Conservation (phyloP, 1,140 invertebrate genomes). For the Battus philenor region DNA sequence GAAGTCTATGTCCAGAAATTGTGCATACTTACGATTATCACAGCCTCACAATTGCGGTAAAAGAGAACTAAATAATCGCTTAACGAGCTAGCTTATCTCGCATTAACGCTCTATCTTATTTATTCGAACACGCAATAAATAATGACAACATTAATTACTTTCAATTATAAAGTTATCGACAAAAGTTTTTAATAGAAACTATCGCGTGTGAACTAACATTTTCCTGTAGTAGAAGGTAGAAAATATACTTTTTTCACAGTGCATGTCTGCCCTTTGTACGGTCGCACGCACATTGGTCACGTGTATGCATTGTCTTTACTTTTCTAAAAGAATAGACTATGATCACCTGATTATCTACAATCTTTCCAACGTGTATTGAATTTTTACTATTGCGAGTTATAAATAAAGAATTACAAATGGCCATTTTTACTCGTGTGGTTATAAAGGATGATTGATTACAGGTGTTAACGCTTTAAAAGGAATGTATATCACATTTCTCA, state of each 20-base stretch:
- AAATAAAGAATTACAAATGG: too few relatives aligned
- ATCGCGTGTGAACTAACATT: slow-evolving; percentile 59
- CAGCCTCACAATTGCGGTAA: too few relatives aligned
- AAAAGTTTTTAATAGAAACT: slow-evolving; percentile 66
- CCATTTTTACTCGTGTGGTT: too few relatives aligned
- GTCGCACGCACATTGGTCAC: slow-evolving; percentile 45
- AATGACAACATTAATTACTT: slow-evolving; percentile 48
- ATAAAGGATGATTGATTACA: too few relatives aligned
- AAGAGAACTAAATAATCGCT: too few relatives aligned
- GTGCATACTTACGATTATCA: too few relatives aligned
- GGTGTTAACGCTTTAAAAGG: too few relatives aligned
- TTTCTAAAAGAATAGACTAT: slow-evolving; percentile 34
- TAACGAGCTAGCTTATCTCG: not conserved
- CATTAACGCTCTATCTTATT: slow-evolving; percentile 22
- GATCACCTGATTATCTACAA: slow-evolving; percentile 50
- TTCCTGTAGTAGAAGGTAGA: slow-evolving; percentile 50
- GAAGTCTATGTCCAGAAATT: too few relatives aligned
- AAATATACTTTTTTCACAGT: slow-evolving; percentile 36
- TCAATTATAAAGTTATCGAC: slow-evolving; percentile 58
- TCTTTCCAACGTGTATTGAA: too few relatives aligned
- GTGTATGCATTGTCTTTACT: slow-evolving; percentile 46
- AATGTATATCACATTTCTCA: too few relatives aligned
- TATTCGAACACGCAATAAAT: slow-evolving; percentile 32
- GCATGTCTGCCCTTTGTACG: slow-evolving; percentile 44
- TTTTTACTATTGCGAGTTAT: too few relatives aligned